Evolutionary conservation across 2,113 vertebrate species (phyloP), one percentile per base, ranked within the genome.

Genomic region (Plectropomus leopardus): DNA sequence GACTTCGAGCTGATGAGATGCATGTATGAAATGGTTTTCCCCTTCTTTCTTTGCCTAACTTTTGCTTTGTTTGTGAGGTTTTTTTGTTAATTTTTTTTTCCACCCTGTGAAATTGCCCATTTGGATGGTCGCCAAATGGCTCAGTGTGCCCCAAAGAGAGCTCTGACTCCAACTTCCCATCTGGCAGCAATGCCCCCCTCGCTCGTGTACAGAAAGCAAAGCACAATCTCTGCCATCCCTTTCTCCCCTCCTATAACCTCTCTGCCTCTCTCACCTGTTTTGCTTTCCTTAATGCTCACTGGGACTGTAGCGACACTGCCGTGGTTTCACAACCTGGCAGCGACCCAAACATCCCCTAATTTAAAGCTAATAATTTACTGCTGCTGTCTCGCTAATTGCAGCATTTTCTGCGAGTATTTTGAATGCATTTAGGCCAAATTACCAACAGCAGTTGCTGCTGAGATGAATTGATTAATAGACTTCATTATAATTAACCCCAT

Each of bases 121-220:
- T 89, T 90, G 89, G 85, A 76, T 14, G 1, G 2, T n/a, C n/a
- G 73, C 91, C 90, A 92, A 93, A 92, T 90, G 68, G 72, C 75
- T 82, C 73, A 48, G 67, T 7, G 17, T 53, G 63, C 77, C 82
- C 88, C 72, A 68, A 85, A 88, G 89, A 86, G 86, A 84, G 72
- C 30, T 72, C 36, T 0, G 57, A 82, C 80, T 91, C 81, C 76
- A 53, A 44, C 80, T 91, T 72, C 85, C 89, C 89, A 91, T 93
- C 88, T 92, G 90, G 84, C 79, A 68, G 76, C 74, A 7, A 32
- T 75, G 42, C 74, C 17, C 10, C 42, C 48, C 21, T 24, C 57
- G 28, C 84, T 59, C 42, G 17, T 66, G 81, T 63, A 75, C 79
- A 54, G 80, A 82, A 61, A 86, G 72, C 81, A 76, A 80, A 85